phyloP scores from a whole-genome alignment of 2,113 vertebrate species.

The Colius striatus region DNA sequence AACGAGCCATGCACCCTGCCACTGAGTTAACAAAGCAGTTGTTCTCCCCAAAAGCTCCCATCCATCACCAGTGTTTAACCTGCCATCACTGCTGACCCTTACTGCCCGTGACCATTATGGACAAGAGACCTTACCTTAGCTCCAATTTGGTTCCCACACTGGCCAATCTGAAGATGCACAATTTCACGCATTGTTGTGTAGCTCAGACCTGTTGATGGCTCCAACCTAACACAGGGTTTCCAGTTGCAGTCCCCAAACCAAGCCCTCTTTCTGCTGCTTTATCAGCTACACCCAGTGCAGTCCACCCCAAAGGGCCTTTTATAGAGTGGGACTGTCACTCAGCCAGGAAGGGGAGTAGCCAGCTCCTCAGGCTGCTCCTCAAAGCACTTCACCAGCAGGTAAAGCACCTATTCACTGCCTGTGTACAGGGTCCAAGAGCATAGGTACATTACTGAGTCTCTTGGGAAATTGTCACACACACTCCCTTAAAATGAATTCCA shows the following conservation, averaged over 20 bases:
- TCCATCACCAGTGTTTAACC: not conserved
- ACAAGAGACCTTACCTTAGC: slow-evolving; percentile 84
- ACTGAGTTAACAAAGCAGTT: not conserved
- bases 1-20: not conserved
- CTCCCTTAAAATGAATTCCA: not conserved
- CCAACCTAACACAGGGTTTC: not conserved
- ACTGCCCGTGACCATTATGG: fast-evolving
- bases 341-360: slow-evolving; percentile 55
- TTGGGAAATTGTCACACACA: not conserved
- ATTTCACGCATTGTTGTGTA: slow-evolving; percentile 91
- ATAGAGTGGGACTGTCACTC: not conserved
- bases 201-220: not conserved
- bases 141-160: slow-evolving; percentile 98
- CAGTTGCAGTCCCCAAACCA: not conserved
- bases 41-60: not conserved
- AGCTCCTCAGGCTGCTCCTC: not conserved
- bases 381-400: not conserved
- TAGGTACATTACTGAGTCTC: not conserved
- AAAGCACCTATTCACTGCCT: not conserved
- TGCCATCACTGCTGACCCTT: not conserved
- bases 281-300: not conserved
- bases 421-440: not conserved
- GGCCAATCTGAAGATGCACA: slow-evolving; percentile 96
- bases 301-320: not conserved
- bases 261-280: not conserved